Base-by-base conservation (phyloP, 2,888 invertebrate species). In the Chromoteleia sp. region DNA sequence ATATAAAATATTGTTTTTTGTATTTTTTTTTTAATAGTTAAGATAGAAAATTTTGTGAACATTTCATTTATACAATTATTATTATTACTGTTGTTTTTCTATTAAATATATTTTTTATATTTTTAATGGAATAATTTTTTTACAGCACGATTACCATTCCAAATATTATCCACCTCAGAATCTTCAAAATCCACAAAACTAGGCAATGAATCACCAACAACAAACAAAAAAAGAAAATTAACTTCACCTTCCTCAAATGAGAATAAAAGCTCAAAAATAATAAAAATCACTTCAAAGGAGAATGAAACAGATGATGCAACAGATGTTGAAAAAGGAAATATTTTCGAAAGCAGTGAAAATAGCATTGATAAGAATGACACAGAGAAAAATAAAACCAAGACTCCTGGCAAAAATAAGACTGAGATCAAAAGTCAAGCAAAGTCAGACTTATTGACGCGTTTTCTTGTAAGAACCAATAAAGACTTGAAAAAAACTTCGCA, bases 141-240 rank as follows among this genome's bases (percentile, higher is more conserved):
- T 87, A 30, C 63, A 91, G 91, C 88, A 14, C 88, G 87, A 58
- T 68, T 91, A 33, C 87, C 91, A 30, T 91, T 91, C 83, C 87
- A 88, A 88, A 85, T 81, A 54, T 63, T 86, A 10, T 86, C 84
- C 61, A 68, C 89, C 0, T 29, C 85, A 4, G 86, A 87, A 8
- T 77, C 88, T 2, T 76, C 88, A 5, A 81, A 76, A 54, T 8
- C 58, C 0, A 15, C 25, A 3, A 73, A 61, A 59, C 83, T 79
- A 41, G 52, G 87, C 0, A 39, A 85, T 8, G 85, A 86, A 6
- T 81, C 88, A 1, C 78, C 87, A 10, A 84, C 84, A 0, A 54
- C 76, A 6, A 87, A 77, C n/a, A 91, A 90, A 58, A 91, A 91
- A 58, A 86, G 91, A 17, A 91, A 91, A 75, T 65, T 87, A 41